A percentile compares a stretch with the other conserved stretches of the same genome.
Evolutionary conservation across 1,140 invertebrate genomes (phyloP).

Genomic region (Drosophila sproati): DNA sequence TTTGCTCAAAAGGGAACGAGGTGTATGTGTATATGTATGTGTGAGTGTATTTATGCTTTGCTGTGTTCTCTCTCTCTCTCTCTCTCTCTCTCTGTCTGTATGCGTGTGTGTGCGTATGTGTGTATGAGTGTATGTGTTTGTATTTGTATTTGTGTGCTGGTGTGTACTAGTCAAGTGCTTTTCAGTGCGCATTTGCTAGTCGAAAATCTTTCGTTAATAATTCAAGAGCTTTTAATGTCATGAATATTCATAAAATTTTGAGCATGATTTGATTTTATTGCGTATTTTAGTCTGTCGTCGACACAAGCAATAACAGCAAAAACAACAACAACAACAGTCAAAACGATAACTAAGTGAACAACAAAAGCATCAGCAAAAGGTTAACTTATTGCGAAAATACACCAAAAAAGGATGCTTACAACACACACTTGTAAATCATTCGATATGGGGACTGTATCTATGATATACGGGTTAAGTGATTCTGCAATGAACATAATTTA

Average conservation of each 20-base stretch:
- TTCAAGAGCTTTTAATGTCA: constrained; percentile 83
- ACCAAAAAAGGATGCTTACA: constrained; percentile 20
- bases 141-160: constrained; percentile 21
- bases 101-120: constrained; percentile 37
- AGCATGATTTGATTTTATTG: constrained; percentile 83
- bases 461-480: constrained; percentile 30
- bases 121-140: constrained; percentile 18
- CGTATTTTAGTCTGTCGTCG: constrained; percentile 65
- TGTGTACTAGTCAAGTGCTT: constrained; percentile 63
- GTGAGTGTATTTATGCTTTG: constrained; percentile 35
- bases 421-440: constrained; percentile 36
- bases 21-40: constrained; percentile 36
- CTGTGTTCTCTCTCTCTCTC: background rate
- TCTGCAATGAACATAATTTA: background rate
- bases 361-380: constrained; percentile 22
- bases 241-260: constrained; percentile 82
- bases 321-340: constrained; percentile 24
- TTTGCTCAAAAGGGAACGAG: constrained; percentile 33
- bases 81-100: constrained; percentile 19
- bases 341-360: constrained; percentile 8
- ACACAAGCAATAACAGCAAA: constrained; percentile 27
- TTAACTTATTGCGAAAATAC: constrained; percentile 8
- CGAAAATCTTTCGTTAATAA: constrained; percentile 80
- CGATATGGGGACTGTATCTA: constrained; percentile 16
- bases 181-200: constrained; percentile 70